phyloP scores from a whole-genome alignment of 1,140 invertebrate genomes.

The Ostrea denselamellosa region DNA sequence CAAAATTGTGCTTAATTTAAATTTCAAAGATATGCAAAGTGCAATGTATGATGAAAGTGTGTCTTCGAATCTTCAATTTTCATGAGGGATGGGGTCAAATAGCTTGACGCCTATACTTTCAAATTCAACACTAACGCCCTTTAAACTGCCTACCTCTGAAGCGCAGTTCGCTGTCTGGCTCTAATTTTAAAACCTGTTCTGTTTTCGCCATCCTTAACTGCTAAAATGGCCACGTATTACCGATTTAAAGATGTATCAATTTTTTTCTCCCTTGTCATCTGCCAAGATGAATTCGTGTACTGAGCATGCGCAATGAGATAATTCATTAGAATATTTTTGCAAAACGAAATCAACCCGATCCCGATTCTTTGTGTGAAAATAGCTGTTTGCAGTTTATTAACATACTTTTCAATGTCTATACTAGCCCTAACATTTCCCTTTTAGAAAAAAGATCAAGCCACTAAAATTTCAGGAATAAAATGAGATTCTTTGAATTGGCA shows the following conservation, averaged over 20 bases:
- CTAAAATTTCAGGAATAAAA: no score
- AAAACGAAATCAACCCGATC: background rate
- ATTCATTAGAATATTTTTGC: conserved; percentile 16
- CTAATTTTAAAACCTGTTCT: conserved; percentile 41
- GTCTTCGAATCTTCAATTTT: background rate
- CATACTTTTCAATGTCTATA: no score
- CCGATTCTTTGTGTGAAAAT: background rate
- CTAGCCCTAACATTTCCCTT: no score
- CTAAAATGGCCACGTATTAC: conserved; percentile 16
- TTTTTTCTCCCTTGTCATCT: conserved; percentile 35
- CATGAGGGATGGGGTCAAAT: conserved; percentile 34
- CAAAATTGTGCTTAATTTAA: no score
- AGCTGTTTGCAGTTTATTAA: no score
- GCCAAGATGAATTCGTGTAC: conserved; percentile 39
- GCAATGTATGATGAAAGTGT: no score
- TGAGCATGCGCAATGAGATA: conserved; percentile 36
- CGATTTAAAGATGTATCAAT: conserved; percentile 9
- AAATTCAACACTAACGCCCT: background rate
- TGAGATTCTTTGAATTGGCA: no score
- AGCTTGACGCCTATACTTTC: background rate
- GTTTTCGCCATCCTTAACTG: conserved; percentile 33
- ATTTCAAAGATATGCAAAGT: no score
- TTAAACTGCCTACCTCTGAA: conserved; percentile 24
- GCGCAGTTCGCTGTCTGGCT: conserved; percentile 20
- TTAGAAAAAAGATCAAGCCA: no score